Base-by-base conservation (phyloP, 2,113 vertebrate species). In the Sphyrna mokarran region DNA sequence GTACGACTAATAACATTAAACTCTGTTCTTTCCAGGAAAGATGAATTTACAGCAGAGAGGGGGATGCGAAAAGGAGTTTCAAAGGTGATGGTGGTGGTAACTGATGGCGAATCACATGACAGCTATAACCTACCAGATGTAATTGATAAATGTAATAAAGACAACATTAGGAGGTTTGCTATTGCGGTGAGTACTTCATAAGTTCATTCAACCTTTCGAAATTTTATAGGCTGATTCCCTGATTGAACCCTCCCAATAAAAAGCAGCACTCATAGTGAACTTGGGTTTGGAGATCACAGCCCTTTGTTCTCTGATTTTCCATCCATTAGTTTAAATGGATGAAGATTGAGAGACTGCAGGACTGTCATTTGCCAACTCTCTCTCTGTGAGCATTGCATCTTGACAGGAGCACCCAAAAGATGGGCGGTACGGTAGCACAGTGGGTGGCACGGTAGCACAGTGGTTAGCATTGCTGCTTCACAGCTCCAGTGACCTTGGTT, bases 41-140 rank as follows among this genome's bases (percentile, higher is more conserved):
- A 99, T 96, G 99, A 99, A 66, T 99, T 99, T 97, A 98, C 98
- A 94, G 97, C 97, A 96, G 98, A 98, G 96, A 97, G 97, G 0
- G 99, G 99, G 0, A 99, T 98, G 0, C 97, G 99, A 89, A 97
- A 96, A 63, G 99, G 98, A 40, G 98, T 98, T 43, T 99, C 99
- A 95, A 99, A 99, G 96, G 98, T 99, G 95, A 99, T 99, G 99
- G 98, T 99, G 96, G 98, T 99, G 95, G 98, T 99, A 96, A 99
- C 99, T 0, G 99, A 99, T 54, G 99, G 99, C 43, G 99, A 99
- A 97, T 99, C 99, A 85, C 99, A 99, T 29, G 99, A 99, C 97
- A 98, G 97, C 96, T 96, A 98, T 95, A 96, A 96, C 20, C 97
- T 99, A 29, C 33, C 97, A 0, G 9, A 96, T 1, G 98, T 99